These are phyloP conservation scores for Psylliodes chrysocephalus DNA, from an alignment of 2,888 invertebrate genomes.

Conservation along the genomic window DNA sequence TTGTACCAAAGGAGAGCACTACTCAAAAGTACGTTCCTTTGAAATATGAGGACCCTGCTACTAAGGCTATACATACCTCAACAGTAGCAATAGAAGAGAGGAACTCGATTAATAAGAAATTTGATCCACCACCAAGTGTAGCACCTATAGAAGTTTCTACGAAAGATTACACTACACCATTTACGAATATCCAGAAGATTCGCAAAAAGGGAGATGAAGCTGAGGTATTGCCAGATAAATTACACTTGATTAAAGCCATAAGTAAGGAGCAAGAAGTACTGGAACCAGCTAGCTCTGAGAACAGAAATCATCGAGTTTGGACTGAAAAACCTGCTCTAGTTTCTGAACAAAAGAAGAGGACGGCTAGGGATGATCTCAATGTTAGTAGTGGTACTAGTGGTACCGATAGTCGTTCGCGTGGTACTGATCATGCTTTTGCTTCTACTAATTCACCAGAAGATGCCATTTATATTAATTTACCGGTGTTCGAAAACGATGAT, in stretches of 20 bases:
- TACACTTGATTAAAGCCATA: not conserved
- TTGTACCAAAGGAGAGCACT: constrained; percentile 50
- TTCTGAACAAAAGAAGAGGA: constrained; percentile 38
- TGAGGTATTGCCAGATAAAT: not conserved
- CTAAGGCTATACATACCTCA: constrained; percentile 18
- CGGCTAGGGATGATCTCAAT: constrained; percentile 46
- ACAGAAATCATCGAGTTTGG: constrained; percentile 16
- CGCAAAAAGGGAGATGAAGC: constrained; percentile 46
- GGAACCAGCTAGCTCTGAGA: constrained; percentile 18
- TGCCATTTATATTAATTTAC: constrained; percentile 60
- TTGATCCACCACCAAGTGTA: constrained; percentile 36
- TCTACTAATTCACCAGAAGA: constrained; percentile 46
- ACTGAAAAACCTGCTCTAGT: constrained; percentile 11
- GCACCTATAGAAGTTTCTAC: constrained; percentile 20
- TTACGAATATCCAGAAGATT: constrained; percentile 61
- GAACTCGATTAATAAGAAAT: constrained; percentile 37
- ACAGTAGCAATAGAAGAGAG: constrained; percentile 25
- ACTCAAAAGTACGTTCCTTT: constrained; percentile 60
- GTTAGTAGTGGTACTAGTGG: constrained; percentile 37
- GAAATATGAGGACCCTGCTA: constrained; percentile 53
- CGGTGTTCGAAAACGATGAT: constrained; percentile 58
- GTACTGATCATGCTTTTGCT: constrained; percentile 38
- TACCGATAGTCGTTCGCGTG: too few relatives aligned
- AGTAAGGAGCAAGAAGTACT: constrained; percentile 9
- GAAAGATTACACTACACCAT: constrained; percentile 50